Evolutionary conservation across 2,888 invertebrate genomes (phyloP), one percentile per base, ranked within the genome.

Genomic region (Diaprepes abbreviatus): DNA sequence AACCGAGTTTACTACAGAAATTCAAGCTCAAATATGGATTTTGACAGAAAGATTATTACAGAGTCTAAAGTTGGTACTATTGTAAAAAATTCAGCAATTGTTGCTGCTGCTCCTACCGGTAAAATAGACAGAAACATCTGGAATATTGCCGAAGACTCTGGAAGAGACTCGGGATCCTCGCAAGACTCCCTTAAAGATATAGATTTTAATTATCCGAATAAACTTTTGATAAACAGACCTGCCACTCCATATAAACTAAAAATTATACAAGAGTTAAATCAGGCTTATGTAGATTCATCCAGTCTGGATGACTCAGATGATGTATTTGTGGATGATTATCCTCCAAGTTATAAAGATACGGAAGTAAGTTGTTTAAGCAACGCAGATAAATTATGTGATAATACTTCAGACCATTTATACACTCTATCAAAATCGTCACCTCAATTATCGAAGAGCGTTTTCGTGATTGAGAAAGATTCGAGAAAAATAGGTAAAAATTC

Each of bases 81-180:
- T 43, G 78, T 81, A 10, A 76, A 77, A 21, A 84, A 83, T 70
- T 84, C 86, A 0, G 82, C 85, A 1, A 80, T 84, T 1, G 82
- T 85, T 6, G 85, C 85, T 1, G 81, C 84, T 9, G 83, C 84
- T 10, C 83, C 84, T n/a, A 81, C 84, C 5, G 83, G 83, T 3
- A 76, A 75, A 9, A 40, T 70, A 3, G 59, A 71, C 19, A 58
- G 62, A 14, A 64, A 17, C 14, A 86, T 87, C 75, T 87, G 87
- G 87, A 86, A 85, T 74, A 87, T 87, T 52, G 79, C 85, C 19
- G 87, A 87, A 80, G 83, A 84, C 0, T 85, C 86, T 0, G 82
- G 82, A 0, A 62, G 70, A 52, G 85, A 84, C 17, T 80, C 79
- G 0, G 82, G 82, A 0, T 79, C 80, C 1, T 75, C 77, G 6